Base-by-base conservation (phyloP, 2,113 vertebrate species). In the Tamias sibiricus region DNA sequence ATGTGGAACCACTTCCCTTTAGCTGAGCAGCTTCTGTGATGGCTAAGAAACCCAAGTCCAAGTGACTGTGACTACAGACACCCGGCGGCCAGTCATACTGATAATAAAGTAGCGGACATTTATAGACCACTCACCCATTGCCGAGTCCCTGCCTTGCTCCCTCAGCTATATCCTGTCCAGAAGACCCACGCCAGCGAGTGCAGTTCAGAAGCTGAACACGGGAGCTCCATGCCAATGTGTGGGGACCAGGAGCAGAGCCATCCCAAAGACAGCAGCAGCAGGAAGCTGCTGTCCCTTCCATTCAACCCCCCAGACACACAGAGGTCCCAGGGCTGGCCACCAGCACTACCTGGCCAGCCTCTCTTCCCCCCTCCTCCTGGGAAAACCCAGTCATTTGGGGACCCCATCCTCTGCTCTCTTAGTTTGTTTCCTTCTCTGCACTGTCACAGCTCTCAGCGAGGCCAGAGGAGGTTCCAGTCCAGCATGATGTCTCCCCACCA, bases 1-100 rank as follows among this genome's bases (percentile, higher is more conserved):
- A 92, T 81, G 93, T 96, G 90, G 96, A 97, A 97, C 92, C 72
- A 90, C 97, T 95, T 97, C 92, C 87, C 92, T 96, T 95, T 86
- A 94, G 96, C 96, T 94, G 71, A 96, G 91, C 96, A 97, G 87
- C 82, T 49, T 35, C 49, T 35, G 13, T 32, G 30, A 32, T 9
- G 16, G 19, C 44, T 92, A n/a, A 97, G 95, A 94, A 90, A 95
- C 72, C 83, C 92, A 92, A 69, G 98, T 95, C 87, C 90, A 74
- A 84, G 90, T 20, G 54, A 77, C 54, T 16, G 11, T 89, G 62
- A 77, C 92, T n/a, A 40, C 30, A 80, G 87, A 95, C 69, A 91
- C 20, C 85, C 24, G 66, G 76, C 40, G 79, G 80, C n/a, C 40
- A 1, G 47, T 87, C 81, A 80, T 4, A n/a, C 0, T 4, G 40